phyloP scores from a whole-genome alignment of 1,140 invertebrate species.

The Drosophila arizonae region DNA sequence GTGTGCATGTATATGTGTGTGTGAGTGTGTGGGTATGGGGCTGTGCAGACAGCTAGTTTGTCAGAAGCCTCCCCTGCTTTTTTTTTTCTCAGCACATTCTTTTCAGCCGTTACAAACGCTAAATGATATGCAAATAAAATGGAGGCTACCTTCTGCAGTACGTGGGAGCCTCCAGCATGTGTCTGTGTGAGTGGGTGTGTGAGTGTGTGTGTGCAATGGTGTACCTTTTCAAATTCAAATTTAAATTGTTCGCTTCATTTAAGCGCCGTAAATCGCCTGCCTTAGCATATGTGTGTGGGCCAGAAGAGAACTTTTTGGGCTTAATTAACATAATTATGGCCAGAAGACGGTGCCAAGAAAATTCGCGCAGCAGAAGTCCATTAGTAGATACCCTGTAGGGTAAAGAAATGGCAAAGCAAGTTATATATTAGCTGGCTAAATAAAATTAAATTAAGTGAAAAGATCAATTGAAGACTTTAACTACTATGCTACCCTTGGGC shows the following conservation, averaged over 20 bases:
- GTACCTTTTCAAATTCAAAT: conserved; percentile 73
- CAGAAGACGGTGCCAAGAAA: conserved; percentile 5
- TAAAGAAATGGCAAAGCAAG: too few relatives aligned
- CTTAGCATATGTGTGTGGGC: conserved; percentile 34
- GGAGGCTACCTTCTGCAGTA: conserved; percentile 45
- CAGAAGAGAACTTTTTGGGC: conserved; percentile 40
- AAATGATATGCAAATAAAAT: conserved; percentile 80
- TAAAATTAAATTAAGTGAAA: too few relatives aligned
- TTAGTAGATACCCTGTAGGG: background rate
- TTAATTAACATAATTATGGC: conserved; percentile 76
- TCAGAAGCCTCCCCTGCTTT: conserved; percentile 45
- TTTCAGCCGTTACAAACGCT: conserved; percentile 53
- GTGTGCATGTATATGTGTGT: conserved; percentile 10
- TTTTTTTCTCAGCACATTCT: conserved; percentile 47
- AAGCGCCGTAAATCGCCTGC: conserved; percentile 40
- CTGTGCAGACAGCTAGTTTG: conserved; percentile 56
- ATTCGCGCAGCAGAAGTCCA: background rate
- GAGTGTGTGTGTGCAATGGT: conserved; percentile 1
- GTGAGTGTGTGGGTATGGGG: conserved; percentile 2
- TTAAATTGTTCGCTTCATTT: conserved; percentile 75
- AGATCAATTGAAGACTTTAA: too few relatives aligned
- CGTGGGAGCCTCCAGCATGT: conserved; percentile 28
- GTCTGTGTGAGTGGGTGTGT: background rate
- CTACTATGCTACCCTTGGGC: too few relatives aligned
- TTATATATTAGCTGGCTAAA: too few relatives aligned